Base-by-base conservation (phyloP, 37 sponge, comb jelly and placozoan genomes). In the Cliona cf. orientalis region DNA sequence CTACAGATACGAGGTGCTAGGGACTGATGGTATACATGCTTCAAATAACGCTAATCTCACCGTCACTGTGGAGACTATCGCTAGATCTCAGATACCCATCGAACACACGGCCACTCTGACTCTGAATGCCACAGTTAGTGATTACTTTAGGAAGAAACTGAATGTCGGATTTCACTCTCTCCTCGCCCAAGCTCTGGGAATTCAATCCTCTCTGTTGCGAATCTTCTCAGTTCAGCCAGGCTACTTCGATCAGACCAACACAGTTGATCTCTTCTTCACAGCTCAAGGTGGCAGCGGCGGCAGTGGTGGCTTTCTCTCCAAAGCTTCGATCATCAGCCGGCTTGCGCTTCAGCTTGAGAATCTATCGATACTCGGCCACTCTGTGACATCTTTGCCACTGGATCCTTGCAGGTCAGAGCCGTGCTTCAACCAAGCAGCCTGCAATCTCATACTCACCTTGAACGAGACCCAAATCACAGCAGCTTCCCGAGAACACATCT, bases 351-450 rank as follows among this genome's bases (percentile, higher is more conserved):
- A 56, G 38, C 66, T 76, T 39, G 57, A 67, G 12, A 29, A 62
- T 25, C n/a, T 86, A 22, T 19, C 4, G 1, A 35, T 76, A 2
- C 38, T 38, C 2, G 34, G 41, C 22, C 42, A 67, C 62, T 38
- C 46, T 2, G 17, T 88, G 26, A 46, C 34, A 5, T 33, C 80
- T 38, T 67, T 91, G 12, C 84, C 81, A 56, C 75, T 60, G 28
- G 88, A 87, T 69, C 77, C 80, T 7, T 92, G 92, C 55, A 32
- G 36, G 26, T 69, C 35, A 29, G 84, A 84, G 25, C 88, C 82
- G 0, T 92, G 92, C 42, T 22, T 60, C 31, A 87, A 83, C 37
- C 65, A 68, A 35, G 92, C 80, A 1, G 39, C 34, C 14, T 92
- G 92, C 49, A 72, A 22, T 1, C 45, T 68, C 12, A 66, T 26